Conservation (phyloP, 2,113 vertebrate species). For the Indicator maculatus region DNA sequence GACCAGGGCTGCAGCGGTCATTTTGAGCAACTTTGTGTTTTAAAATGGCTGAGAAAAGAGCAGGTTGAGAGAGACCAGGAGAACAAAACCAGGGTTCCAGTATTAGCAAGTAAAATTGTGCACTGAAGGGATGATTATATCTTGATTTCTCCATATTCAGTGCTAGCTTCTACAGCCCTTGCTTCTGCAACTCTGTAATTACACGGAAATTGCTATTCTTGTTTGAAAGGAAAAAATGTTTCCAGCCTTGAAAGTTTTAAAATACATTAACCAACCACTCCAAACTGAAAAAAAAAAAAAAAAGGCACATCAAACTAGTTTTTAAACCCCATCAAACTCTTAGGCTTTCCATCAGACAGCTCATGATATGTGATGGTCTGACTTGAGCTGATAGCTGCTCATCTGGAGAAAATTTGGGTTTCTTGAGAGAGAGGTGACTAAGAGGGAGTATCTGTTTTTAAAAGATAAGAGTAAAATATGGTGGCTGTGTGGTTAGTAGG, state of each 20-base stretch:
- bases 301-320: background rate
- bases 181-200: background rate
- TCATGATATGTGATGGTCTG: background rate
- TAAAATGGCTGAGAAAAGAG: background rate
- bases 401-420: background rate
- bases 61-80: background rate
- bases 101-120: constrained; percentile 19
- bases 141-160: background rate
- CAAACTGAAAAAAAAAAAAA: background rate
- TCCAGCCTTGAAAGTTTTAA: background rate
- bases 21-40: background rate
- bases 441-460: background rate
- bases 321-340: background rate
- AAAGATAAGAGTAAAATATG: constrained; percentile 16
- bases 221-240: background rate
- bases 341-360: background rate
- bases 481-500: background rate
- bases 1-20: background rate
- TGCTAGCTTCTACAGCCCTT: background rate
- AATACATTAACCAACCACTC: background rate
- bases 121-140: background rate
- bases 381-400: constrained; percentile 13
- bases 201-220: background rate
- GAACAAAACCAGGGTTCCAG: background rate
- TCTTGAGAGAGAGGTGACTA: background rate